A percentile compares a stretch with the other conserved stretches of the same genome.
Evolutionary conservation across 2,888 invertebrate species (phyloP).

Genomic region (Microctonus hyperodae): DNA sequence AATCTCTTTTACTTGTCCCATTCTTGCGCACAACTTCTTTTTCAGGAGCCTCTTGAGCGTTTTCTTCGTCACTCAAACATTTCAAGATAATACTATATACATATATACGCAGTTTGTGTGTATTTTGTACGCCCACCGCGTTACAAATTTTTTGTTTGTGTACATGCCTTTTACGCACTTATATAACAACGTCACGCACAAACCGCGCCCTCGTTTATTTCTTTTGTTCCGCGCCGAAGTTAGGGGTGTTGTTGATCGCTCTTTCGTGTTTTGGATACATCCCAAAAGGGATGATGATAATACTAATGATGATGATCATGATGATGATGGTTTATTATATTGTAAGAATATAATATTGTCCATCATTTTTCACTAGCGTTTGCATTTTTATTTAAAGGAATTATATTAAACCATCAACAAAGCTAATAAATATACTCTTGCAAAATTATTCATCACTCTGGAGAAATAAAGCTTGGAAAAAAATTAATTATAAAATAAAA

Average conservation of each 20-base stretch:
- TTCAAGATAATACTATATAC: neutral
- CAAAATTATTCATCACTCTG: too few relatives aligned
- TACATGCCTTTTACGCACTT: conserved; percentile 52
- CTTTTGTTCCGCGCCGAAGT: conserved; percentile 59
- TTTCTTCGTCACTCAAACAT: conserved; percentile 28
- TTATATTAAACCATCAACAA: too few relatives aligned
- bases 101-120: neutral
- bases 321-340: conserved; percentile 16
- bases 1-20: neutral
- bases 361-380: too few relatives aligned
- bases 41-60: conserved; percentile 24
- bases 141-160: conserved; percentile 38
- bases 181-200: conserved; percentile 62
- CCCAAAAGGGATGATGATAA: neutral
- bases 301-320: conserved; percentile 15
- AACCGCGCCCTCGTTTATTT: conserved; percentile 60
- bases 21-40: neutral
- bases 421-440: too few relatives aligned
- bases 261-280: neutral
- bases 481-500: too few relatives aligned
- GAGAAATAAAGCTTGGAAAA: too few relatives aligned
- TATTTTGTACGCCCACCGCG: conserved; percentile 1
- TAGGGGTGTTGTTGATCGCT: conserved; percentile 49
- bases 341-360: neutral
- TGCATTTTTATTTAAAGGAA: too few relatives aligned